These are phyloP conservation scores for Odontesthes bonariensis DNA, from an alignment of 2,113 vertebrate genomes.

Conservation along the genomic window DNA sequence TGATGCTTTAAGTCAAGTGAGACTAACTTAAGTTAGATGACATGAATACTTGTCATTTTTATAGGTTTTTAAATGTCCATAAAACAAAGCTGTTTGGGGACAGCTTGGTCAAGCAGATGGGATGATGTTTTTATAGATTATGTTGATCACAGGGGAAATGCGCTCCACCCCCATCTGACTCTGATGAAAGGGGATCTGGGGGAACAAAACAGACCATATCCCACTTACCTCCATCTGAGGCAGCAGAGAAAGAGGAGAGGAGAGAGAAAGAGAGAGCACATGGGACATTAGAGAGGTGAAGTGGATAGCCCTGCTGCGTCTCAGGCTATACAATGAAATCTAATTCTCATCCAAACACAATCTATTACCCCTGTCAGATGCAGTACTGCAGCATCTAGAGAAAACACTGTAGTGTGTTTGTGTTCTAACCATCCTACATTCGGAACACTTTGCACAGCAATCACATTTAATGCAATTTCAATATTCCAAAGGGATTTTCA, in stretches of 20 bases:
- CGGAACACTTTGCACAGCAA: slow-evolving; percentile 42
- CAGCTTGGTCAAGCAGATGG: slow-evolving; percentile 81
- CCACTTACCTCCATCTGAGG: slow-evolving; percentile 87
- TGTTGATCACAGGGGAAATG: slow-evolving; percentile 75
- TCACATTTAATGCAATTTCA: slow-evolving; percentile 36
- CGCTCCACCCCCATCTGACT: slow-evolving; percentile 54
- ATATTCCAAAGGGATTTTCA: slow-evolving; percentile 53
- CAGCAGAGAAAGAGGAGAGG: slow-evolving; percentile 61
- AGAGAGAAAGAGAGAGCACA: slow-evolving; percentile 73
- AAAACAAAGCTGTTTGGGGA: slow-evolving; percentile 63
- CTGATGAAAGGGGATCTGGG: slow-evolving; percentile 75
- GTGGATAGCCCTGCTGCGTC: slow-evolving; percentile 72
- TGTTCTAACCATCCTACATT: slow-evolving; percentile 46
- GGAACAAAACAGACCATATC: slow-evolving; percentile 65
- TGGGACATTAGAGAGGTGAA: slow-evolving; percentile 77
- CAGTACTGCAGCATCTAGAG: slow-evolving; percentile 47
- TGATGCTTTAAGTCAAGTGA: slow-evolving; percentile 52
- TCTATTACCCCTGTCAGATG: slow-evolving; percentile 76
- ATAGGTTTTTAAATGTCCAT: slow-evolving; percentile 70
- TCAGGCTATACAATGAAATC: slow-evolving; percentile 67
- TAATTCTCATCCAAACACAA: slow-evolving; percentile 75
- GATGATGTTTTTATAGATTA: slow-evolving; percentile 77
- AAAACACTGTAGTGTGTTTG: slow-evolving; percentile 35
- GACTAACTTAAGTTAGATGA: slow-evolving; percentile 40
- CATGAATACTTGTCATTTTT: slow-evolving; percentile 55